Evolutionary conservation across 2,113 vertebrate species (phyloP), one percentile per base, ranked within the genome.

Genomic region (Brachyhypopomus gauderio): DNA sequence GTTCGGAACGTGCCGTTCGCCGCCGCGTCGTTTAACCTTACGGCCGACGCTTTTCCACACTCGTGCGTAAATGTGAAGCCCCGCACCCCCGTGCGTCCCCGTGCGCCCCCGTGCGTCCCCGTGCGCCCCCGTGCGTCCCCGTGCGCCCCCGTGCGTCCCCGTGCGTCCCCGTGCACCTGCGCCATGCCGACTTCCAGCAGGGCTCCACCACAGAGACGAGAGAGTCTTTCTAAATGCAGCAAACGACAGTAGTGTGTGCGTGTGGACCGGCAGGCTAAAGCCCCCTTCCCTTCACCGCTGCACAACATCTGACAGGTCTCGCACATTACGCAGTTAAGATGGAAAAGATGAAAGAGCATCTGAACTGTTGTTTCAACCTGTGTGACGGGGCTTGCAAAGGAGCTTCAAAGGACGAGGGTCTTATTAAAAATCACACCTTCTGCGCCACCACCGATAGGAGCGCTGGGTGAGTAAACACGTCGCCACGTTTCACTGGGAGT

Each of bases 331-430:
- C 88, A 82, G 72, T 63, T 74, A 78, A 79, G 75, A 72, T 74
- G 62, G 59, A 71, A 58, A 66, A 84, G 86, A 91, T 91, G 89
- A 92, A 94, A 93, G 88, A 80, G 85, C 81, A 86, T 89, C 83
- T 86, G 85, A 92, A 86, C 71, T 19, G 79, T 88, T 88, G 83
- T 90, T 90, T 91, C 87, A 86, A 77, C 83, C 80, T 78, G 52
- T 63, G n/a, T 22, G 75, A 86, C 82, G 82, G 87, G 36, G 81
- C 84, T 81, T 88, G 79, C 88, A 81, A 78, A 85, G 87, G 85
- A 60, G 86, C 89, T 90, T 92, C 89, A 92, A 92, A 91, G 88
- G 77, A 79, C 78, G 80, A 48, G 67, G 77, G 82, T 89, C 89
- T 88, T 87, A 89, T 85, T 87, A 89, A 90, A 84, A 77, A 76